Conservation (phyloP, 2,888 invertebrate genomes). For the Drosophila koepferae region DNA sequence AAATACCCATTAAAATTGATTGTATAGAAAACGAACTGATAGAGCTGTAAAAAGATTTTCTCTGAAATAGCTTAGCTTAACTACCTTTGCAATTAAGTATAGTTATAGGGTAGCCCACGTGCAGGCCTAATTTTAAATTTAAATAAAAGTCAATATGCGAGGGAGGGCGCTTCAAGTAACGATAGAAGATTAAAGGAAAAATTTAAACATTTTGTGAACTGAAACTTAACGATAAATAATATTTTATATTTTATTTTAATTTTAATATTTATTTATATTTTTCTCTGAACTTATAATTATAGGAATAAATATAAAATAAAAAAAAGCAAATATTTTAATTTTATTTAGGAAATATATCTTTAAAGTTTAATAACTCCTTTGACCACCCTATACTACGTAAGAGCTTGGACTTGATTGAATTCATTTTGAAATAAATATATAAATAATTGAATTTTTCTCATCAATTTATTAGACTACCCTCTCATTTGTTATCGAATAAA, state of each 20-base stretch:
- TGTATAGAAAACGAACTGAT: neutral
- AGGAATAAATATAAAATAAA: no score
- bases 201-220: neutral
- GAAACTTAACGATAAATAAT: no score
- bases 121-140: neutral
- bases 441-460: neutral
- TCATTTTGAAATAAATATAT: neutral
- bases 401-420: neutral
- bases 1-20: constrained; percentile 3
- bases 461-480: neutral
- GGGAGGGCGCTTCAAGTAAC: neutral
- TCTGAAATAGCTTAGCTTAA: neutral
- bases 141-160: neutral
- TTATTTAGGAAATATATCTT: no score
- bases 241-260: no score
- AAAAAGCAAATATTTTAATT: no score
- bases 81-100: neutral
- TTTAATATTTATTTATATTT: no score
- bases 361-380: no score
- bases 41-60: neutral
- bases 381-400: no score
- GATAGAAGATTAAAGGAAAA: neutral
- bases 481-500: neutral
- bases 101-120: neutral
- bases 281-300: no score